Evolutionary conservation across 1,140 invertebrate species (phyloP).

Genomic region (Meloidogyne floridensis): DNA sequence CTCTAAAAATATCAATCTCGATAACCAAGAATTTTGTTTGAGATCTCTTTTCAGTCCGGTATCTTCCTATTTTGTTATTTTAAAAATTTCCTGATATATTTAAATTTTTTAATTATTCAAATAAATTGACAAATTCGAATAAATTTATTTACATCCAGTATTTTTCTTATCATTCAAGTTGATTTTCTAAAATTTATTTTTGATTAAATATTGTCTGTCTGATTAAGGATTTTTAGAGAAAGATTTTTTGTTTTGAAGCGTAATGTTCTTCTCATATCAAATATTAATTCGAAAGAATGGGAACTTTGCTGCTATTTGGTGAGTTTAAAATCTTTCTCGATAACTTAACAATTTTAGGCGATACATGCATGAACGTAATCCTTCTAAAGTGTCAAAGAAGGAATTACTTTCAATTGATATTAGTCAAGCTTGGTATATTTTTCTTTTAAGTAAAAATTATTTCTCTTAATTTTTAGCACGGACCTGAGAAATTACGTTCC

Average conservation of each 20-base stretch:
- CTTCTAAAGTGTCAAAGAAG: conserved; percentile 13
- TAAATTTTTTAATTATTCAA: too few relatives aligned
- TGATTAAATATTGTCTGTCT: too few relatives aligned
- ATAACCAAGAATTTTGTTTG: too few relatives aligned
- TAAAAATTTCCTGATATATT: too few relatives aligned
- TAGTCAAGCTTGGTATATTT: conserved; percentile 14
- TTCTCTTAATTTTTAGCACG: conserved; percentile 1
- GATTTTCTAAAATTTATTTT: too few relatives aligned
- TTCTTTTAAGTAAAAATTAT: neutral
- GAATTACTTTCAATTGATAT: conserved; percentile 21
- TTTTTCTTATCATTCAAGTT: too few relatives aligned
- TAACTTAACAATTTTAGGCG: conserved; percentile 6
- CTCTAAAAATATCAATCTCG: too few relatives aligned
- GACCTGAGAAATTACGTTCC: conserved; percentile 28
- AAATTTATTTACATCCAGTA: too few relatives aligned
- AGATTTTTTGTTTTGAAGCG: conserved; percentile 71
- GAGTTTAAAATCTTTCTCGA: neutral
- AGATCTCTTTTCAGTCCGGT: too few relatives aligned
- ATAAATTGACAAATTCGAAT: too few relatives aligned
- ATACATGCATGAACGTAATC: conserved; percentile 15
- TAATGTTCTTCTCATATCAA: conserved; percentile 75
- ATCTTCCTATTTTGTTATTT: too few relatives aligned
- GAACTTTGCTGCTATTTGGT: conserved; percentile 25
- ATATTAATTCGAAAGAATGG: conserved; percentile 36
- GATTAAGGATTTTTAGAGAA: neutral